A percentile compares a stretch with the other conserved stretches of the same genome.
These are phyloP conservation scores for Fragum sueziense DNA, from an alignment of 2,888 invertebrate genomes.

Conservation along the genomic window DNA sequence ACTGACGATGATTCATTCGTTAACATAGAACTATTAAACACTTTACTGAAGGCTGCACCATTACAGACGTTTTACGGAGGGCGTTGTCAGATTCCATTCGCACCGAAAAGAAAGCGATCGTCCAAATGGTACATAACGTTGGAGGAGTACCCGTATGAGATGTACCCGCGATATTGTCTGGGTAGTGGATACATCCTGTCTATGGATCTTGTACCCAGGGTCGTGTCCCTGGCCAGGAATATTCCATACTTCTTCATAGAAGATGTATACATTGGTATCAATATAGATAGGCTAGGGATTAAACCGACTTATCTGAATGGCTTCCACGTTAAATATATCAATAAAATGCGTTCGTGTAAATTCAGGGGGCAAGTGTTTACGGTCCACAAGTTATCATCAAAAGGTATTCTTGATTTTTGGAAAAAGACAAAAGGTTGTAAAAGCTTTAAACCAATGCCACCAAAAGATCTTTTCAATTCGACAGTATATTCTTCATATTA, in stretches of 20 bases:
- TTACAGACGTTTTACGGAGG: not conserved
- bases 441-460: not conserved
- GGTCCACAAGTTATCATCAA: not conserved
- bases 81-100: not conserved
- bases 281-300: conserved; percentile 29
- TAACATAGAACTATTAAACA: not conserved
- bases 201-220: not conserved
- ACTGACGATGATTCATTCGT: not conserved
- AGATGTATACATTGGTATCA: not conserved
- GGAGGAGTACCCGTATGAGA: not conserved
- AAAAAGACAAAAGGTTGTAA: not conserved
- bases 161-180: not conserved
- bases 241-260: not conserved
- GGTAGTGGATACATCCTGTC: not conserved
- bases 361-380: not conserved
- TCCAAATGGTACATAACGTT: not conserved
- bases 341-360: not conserved
- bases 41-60: not conserved
- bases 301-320: not conserved
- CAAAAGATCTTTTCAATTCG: not conserved
- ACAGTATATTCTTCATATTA: too few species aligned
- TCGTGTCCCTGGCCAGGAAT: not conserved
- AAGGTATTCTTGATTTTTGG: not conserved
- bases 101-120: not conserved
- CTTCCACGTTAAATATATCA: not conserved